Evolutionary conservation across 2,797 vertebrate species (phyloP), one percentile per base, ranked within the genome.

Genomic region (Tapirus indicus): DNA sequence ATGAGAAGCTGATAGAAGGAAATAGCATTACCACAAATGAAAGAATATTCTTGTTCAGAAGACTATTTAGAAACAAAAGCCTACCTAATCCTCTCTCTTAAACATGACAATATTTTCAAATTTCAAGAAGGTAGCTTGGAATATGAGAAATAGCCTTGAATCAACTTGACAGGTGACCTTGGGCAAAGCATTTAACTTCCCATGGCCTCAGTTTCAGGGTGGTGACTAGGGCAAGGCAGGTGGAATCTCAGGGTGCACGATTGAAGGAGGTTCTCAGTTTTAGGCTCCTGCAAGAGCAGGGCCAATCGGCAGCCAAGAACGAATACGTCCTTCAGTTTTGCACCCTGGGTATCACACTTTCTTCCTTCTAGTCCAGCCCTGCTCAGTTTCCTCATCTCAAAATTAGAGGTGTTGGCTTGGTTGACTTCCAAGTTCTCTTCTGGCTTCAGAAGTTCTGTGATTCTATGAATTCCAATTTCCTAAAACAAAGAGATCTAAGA

Each of bases 401-500:
- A 89, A 69, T 56, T 2, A 52, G 49, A 52, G 49, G 13, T 77
- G 1, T 18, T 78, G 58, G 13, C 66, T 27, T 80, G 7, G 16
- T 80, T 64, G 80, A 85, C 54, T 88, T 82, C 25, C 38, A 80
- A 18, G 13, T 56, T 92, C 41, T 79, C 38, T 7, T 62, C 14
- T 56, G 74, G 74, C 21, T 95, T 96, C 86, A 72, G 52, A 78
- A 66, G 38, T 91, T 68, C 38, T 82, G 5, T 71, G 69, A 90
- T 17, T 91, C 49, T 92, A 60, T 52, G 25, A 94, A 75, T 75
- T 96, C 27, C 8, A 64, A 9, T 75, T 91, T 89, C 69, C 54
- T 87, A 77, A 92, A 96, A 77, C 77, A 62, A 91, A 97, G 89
- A 72, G 4, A 71, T 52, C 49, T 89, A 78, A 60, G 23, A 96